Base-by-base conservation (phyloP, 2,888 invertebrate species). In the Pycnomerus fuliginosus region DNA sequence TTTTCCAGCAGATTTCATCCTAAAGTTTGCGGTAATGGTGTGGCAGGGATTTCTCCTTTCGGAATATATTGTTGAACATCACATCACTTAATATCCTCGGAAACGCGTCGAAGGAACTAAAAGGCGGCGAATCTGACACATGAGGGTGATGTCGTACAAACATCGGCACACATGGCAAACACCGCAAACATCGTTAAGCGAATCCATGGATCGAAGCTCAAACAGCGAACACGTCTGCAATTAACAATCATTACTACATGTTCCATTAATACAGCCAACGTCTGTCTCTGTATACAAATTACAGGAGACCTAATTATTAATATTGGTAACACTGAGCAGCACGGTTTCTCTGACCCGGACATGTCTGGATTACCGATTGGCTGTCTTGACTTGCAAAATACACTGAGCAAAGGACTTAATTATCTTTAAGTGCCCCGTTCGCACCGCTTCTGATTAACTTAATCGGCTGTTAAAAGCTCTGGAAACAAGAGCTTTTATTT, bases 111-210 rank as follows among this genome's bases (percentile, higher is more conserved):
- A 30, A 30, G 35, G 28, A 29, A 39, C 33, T 45, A 22, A 45
- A 45, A 35, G 30, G 31, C 39, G 38, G 32, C 10, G 38, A 34
- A 28, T 25, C 22, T 27, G 33, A 40, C 24, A 33, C 25, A 40
- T 33, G 27, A 25, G 39, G 32, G 40, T 40, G 40, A n/a, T n/a
- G n/a, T 40, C 33, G 33, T 25, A 27, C 40, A 40, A 40, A 40
- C 40, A 40, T 41, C 34, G 41, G 16, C 33, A 41, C 33, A 40
- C 34, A 41, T 34, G 41, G 16, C 41, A 38, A 31, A 38, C 38
- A 22, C 28, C 30, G 31, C 38, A 41, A 41, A 34, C 34, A 34
- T 41, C 41, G 34, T 34, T 29, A 34, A 34, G 32, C 33, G 31
- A 40, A 40, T 32, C 25, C 28, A 28, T 23, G 27, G 28, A 29